Conservation (phyloP, 1,140 invertebrate species). For the Ips nitidus region DNA sequence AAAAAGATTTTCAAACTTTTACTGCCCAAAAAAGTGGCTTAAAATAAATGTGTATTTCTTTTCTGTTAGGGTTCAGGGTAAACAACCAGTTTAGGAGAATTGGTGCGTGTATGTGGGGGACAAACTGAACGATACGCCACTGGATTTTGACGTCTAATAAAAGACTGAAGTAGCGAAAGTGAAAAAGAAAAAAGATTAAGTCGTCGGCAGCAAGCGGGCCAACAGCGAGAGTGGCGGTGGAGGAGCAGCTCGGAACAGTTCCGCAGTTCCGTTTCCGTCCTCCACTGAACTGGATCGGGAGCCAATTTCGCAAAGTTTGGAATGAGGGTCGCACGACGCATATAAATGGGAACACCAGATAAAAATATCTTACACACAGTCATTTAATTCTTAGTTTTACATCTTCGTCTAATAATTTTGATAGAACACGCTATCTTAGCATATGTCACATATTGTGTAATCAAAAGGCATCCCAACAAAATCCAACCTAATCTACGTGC, state of each 20-base stretch:
- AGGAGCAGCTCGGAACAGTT: slow-evolving; percentile 25
- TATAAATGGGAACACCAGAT: slow-evolving; percentile 51
- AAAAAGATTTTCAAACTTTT: too few relatives aligned
- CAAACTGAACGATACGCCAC: slow-evolving; percentile 6
- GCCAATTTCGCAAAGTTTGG: slow-evolving; percentile 57
- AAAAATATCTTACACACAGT: slow-evolving; percentile 24
- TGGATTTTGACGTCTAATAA: slow-evolving; percentile 29
- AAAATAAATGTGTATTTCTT: too few relatives aligned
- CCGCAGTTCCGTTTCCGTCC: slow-evolving; percentile 50
- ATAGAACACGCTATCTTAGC: too few relatives aligned
- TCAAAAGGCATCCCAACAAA: too few relatives aligned
- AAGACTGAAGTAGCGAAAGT: slow-evolving; percentile 57
- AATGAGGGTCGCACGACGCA: slow-evolving; percentile 49
- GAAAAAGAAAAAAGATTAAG: slow-evolving; percentile 65
- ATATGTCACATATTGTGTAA: too few relatives aligned
- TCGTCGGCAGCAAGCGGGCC: slow-evolving; percentile 36
- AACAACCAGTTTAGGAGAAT: too few relatives aligned
- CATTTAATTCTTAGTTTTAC: slow-evolving; percentile 17
- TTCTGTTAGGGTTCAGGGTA: too few relatives aligned
- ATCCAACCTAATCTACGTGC: too few relatives aligned
- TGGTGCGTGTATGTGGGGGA: too few relatives aligned
- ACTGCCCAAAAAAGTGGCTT: too few relatives aligned
- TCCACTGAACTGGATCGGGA: slow-evolving; percentile 55
- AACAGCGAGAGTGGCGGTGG: slow-evolving; percentile 18
- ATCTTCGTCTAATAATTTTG: neutral